Base-by-base conservation (phyloP, 1,140 invertebrate genomes). In the Varroa destructor region DNA sequence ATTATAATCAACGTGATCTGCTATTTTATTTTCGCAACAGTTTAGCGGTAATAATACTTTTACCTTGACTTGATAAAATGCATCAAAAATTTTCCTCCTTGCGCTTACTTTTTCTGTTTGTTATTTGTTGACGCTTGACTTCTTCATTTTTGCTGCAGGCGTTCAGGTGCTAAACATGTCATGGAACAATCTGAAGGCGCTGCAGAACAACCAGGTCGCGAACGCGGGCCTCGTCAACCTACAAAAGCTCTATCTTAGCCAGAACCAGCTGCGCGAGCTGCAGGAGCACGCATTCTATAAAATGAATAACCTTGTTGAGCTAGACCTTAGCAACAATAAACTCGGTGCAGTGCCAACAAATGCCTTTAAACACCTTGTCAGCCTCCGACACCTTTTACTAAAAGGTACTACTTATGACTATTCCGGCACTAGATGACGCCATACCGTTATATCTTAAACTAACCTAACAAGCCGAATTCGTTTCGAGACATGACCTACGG, bases 141-240 rank as follows among this genome's bases (percentile, higher is more conserved):
- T 51, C 8, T 51, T 51, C 46, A 8, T 3, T 51, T 14, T 67
- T 67, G 12, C 1, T 46, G 40, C 61, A 67, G 61, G 87, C 75
- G 91, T 89, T 0, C 90, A 94, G 81, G 90, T 93, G 5, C 80
- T 93, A 43, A 89, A 93, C 76, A 86, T 93, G 73, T 85, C 87
- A 8, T 86, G 86, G 25, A 94, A 93, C 80, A 86, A 87, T 75
- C 79, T 94, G 56, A 85, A 88, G 79, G 84, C 84, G 1, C 80
- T 93, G 58, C 85, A 85, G 61, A 83, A 85, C 71, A 86, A 91
- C 76, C 84, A 86, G 12, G 93, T 94, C 75, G 83, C 86, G 58
- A 84, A 84, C 74, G 84, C 90, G 72, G 86, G 87, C 14, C 80
- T 93, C 71, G 84, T 88, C n/a, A 90, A 93, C 80, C 81, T 93